Conservation (phyloP, 2,113 vertebrate species). For the Caretta caretta region DNA sequence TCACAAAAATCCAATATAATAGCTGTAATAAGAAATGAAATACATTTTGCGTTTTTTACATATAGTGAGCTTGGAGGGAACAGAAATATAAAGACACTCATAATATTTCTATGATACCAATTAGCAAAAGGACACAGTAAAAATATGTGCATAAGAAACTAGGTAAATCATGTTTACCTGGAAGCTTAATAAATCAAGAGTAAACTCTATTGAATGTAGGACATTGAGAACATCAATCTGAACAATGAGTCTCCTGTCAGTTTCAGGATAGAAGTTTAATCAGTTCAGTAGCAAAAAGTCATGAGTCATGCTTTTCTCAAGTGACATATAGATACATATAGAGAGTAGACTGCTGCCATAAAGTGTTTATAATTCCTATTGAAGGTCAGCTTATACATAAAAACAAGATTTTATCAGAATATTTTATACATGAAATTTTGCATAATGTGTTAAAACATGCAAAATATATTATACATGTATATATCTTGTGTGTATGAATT, state of each 20-base stretch:
- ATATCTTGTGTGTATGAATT: background rate
- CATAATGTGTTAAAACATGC: background rate
- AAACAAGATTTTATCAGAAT: background rate
- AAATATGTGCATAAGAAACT: conserved; percentile 46
- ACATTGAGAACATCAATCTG: conserved; percentile 55
- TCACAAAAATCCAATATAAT: background rate
- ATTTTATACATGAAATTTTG: background rate
- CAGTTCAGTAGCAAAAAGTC: conserved; percentile 46
- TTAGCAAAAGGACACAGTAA: conserved; percentile 60
- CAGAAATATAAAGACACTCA: conserved; percentile 5
- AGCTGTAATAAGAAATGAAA: background rate
- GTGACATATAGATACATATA: conserved; percentile 25
- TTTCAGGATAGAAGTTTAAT: conserved; percentile 51
- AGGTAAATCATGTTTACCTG: conserved; percentile 40
- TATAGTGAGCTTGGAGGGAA: background rate
- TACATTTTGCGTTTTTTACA: background rate
- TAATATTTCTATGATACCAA: conserved; percentile 53
- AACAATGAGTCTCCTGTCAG: conserved; percentile 38
- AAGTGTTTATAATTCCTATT: conserved; percentile 18
- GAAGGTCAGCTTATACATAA: conserved; percentile 25
- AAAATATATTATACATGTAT: background rate
- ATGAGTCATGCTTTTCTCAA: conserved; percentile 17
- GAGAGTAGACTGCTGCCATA: background rate
- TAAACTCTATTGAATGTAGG: conserved; percentile 30
- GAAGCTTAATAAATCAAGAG: conserved; percentile 69